Base-by-base conservation (phyloP, 1,140 invertebrate genomes). In the Ceratina japonica region DNA sequence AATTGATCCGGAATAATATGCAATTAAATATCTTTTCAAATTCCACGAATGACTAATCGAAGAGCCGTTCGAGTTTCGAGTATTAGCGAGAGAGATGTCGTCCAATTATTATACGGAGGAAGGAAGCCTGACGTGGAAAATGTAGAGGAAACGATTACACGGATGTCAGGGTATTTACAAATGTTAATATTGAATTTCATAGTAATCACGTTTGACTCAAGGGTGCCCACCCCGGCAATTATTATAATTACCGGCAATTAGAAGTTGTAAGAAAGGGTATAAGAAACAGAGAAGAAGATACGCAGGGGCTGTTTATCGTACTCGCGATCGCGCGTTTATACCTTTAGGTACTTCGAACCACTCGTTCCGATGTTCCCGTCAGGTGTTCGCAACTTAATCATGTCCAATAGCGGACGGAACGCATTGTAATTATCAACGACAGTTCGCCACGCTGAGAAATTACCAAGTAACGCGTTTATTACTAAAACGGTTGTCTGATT, bases 351-450 rank as follows among this genome's bases (percentile, higher is more conserved):
- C 3, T 44, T 63, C 20, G 59, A 7, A 61, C 7, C 65, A 3
- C 7, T 2, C 13, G 44, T 63, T 63, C 20, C 69, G 10, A 20
- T 52, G 59, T 72, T 77, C 27, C 61, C 63, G 68, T 70, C 68
- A 49, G 54, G 75, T 72, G 63, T 37, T 78, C 54, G 69, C 69
- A 49, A 63, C 59, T 63, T 72, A 78, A 78, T 72, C 63, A 63
- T 51, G 31, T 27, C 20, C 68, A 63, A 54, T 72, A 63, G 54
- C 72, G 72, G 27, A 54, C 54, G 75, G 71, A 72, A 72, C 27
- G 31, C 69, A 49, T 72, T 72, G 59, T 49, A 64, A 72, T 78
- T 78, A 78, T 44, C 27, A 63, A 22, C 75, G 75, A 78, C 69
- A 71, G 75, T 72, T 78, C 15, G 20, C 59, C 69, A 56, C 7